A percentile compares a stretch with the other conserved stretches of the same genome.
Evolutionary conservation across 1,140 invertebrate species (phyloP).

Genomic region (Rhopalosiphum maidis): DNA sequence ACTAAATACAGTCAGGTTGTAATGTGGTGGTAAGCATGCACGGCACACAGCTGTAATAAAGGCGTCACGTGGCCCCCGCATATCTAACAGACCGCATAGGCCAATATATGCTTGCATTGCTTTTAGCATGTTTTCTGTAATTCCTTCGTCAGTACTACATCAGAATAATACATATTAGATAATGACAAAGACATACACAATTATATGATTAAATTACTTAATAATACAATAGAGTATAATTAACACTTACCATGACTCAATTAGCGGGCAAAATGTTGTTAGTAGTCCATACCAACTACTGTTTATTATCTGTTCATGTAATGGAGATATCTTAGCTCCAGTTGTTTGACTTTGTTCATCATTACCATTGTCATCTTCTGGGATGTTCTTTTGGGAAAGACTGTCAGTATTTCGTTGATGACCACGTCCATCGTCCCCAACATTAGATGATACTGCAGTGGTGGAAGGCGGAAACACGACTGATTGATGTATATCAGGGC

Average conservation of each 20-base stretch:
- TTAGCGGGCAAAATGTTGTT: conserved; percentile 86
- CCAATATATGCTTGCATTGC: conserved; percentile 87
- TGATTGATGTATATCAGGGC: background rate
- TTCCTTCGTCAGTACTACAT: conserved; percentile 86
- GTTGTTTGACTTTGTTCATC: conserved; percentile 64
- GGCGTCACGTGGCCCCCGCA: conserved; percentile 83
- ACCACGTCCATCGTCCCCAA: background rate
- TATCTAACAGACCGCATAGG: conserved; percentile 76
- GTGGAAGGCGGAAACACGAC: background rate
- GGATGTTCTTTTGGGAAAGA: background rate
- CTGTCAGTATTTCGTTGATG: background rate
- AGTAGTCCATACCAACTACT: conserved; percentile 95
- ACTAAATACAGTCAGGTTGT: conserved; percentile 84
- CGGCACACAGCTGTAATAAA: conserved; percentile 94
- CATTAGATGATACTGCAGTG: background rate
- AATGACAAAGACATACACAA: background rate
- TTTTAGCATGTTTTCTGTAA: conserved; percentile 87
- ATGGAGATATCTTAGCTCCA: conserved; percentile 66
- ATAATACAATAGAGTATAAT: background rate
- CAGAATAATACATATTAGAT: conserved; percentile 58
- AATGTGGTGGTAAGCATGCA: conserved; percentile 92
- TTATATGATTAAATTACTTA: conserved; percentile 2
- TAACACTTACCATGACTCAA: conserved; percentile 81
- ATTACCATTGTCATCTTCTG: conserved; percentile 61
- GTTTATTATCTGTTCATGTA: conserved; percentile 82